Conservation (phyloP, 2,797 vertebrate genomes). For the Gallinago nigripennis region DNA sequence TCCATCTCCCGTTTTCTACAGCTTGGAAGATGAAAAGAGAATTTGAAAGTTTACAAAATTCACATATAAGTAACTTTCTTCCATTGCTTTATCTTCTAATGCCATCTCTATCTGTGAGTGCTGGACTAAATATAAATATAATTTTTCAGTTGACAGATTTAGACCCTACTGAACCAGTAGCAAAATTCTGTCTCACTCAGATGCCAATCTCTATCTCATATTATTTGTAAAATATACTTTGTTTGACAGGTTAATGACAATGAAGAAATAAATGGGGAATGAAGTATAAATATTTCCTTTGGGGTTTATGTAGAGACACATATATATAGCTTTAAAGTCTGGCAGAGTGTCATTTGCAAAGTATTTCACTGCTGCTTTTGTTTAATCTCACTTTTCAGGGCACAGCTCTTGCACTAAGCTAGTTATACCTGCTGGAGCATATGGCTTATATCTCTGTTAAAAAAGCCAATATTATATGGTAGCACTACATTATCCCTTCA, state of each 20-base stretch:
- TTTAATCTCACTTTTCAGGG: not conserved
- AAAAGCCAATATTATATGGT: not conserved
- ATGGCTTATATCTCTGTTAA: not conserved
- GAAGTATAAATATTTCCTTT: constrained; percentile 5
- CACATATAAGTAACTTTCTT: not conserved
- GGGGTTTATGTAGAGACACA: not conserved
- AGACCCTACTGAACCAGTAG: not conserved
- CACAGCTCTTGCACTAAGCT: not conserved
- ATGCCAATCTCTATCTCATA: not conserved
- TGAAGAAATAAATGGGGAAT: not conserved
- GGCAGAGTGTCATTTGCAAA: not conserved
- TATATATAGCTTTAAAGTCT: not conserved
- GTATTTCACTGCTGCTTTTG: not conserved
- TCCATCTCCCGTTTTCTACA: not conserved
- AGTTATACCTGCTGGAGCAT: not conserved
- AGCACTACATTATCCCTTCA: not conserved
- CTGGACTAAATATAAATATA: not conserved
- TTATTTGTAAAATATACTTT: not conserved
- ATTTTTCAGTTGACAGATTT: constrained; percentile 1
- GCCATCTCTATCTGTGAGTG: not conserved
- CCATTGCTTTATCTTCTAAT: not conserved
- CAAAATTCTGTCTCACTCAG: not conserved
- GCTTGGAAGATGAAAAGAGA: not conserved
- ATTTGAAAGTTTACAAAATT: not conserved
- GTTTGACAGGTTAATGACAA: constrained; percentile 16